Conservation (phyloP, 2,797 vertebrate genomes). For the Rhinella marina region DNA sequence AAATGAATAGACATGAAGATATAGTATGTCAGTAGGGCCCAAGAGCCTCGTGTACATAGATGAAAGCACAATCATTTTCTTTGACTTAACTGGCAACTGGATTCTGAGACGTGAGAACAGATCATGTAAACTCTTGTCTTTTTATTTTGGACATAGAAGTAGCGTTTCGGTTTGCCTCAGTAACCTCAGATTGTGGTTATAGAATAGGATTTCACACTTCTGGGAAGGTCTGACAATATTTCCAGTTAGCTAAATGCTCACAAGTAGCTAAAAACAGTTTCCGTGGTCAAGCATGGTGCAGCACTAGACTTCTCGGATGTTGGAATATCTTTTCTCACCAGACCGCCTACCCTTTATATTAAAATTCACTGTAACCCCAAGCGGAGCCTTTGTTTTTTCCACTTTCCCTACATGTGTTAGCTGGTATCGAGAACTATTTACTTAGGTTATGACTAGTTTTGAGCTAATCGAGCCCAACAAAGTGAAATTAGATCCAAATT, state of each 20-base stretch:
- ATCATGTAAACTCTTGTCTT: background rate
- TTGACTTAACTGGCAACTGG: background rate
- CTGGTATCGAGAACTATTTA: no score
- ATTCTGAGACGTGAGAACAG: background rate
- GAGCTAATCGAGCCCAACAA: no score
- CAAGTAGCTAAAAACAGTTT: background rate
- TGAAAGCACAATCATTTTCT: background rate
- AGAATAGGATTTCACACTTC: background rate
- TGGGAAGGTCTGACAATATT: background rate
- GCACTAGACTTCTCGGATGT: background rate
- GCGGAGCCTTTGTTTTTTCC: no score
- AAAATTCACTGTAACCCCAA: no score
- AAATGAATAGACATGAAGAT: background rate
- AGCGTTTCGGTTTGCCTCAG: background rate
- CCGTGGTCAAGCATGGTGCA: background rate
- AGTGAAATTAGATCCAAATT: no score
- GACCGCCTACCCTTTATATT: no score
- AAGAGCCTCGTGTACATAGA: background rate
- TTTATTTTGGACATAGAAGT: background rate
- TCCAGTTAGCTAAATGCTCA: background rate
- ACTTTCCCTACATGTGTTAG: no score
- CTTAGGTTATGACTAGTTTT: no score
- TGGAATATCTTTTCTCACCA: no score
- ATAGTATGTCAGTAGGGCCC: background rate
- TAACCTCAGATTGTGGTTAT: background rate